Evolutionary conservation across 2,888 invertebrate genomes (phyloP).

Genomic region (Prosopocoilus inquinatus): DNA sequence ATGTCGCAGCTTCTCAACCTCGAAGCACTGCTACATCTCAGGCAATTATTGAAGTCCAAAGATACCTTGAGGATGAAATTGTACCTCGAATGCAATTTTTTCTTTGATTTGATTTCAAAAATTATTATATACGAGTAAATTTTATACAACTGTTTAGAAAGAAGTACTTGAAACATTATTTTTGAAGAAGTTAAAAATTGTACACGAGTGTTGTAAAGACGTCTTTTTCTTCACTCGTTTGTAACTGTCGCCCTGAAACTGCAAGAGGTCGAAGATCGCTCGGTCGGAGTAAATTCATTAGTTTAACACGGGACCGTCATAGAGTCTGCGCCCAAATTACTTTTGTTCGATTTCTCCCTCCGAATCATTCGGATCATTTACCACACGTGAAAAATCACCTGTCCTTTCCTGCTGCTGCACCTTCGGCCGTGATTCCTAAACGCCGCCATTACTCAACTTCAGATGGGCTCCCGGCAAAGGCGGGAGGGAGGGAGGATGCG

Average conservation of each 20-base stretch:
- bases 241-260: not conserved
- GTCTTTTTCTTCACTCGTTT: not conserved
- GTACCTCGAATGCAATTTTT: too few species aligned
- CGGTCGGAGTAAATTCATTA: conserved; percentile 26
- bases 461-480: not conserved
- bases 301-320: conserved; percentile 27
- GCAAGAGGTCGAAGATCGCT: not conserved
- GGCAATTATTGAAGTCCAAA: not conserved
- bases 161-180: not conserved
- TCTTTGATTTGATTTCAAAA: too few species aligned
- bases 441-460: conserved; percentile 32
- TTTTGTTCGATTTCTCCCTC: conserved; percentile 31
- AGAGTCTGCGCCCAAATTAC: conserved; percentile 26
- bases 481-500: too few species aligned
- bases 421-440: conserved; percentile 34
- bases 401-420: conserved; percentile 29
- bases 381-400: conserved; percentile 38
- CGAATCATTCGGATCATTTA: conserved; percentile 40
- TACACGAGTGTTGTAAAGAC: not conserved
- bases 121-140: not conserved
- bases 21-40: not conserved
- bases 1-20: not conserved
- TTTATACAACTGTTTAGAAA: not conserved
- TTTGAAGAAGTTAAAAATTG: not conserved
- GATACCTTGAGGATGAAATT: not conserved